Evolutionary conservation across 1,140 invertebrate genomes (phyloP).

Genomic region (Eriosoma lanigerum): DNA sequence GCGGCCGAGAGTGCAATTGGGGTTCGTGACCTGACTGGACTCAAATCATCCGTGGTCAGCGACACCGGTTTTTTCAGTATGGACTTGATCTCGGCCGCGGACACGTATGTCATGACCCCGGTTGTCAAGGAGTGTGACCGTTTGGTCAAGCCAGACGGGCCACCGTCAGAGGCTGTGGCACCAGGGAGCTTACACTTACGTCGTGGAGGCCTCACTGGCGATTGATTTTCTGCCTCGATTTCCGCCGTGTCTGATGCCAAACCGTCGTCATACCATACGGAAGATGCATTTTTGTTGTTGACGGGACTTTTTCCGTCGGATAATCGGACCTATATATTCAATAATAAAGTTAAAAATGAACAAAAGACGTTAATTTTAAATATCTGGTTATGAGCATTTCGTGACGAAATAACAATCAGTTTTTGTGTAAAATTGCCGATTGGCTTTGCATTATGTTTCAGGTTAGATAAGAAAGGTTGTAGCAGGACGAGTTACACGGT

Average conservation of each 20-base stretch:
- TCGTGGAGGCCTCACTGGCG: slow-evolving; percentile 33
- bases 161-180: too few relatives aligned
- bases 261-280: slow-evolving; percentile 37
- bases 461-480: too few relatives aligned
- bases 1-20: not conserved
- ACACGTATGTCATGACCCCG: slow-evolving; percentile 17
- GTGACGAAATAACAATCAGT: too few relatives aligned
- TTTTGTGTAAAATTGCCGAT: too few relatives aligned
- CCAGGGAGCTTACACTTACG: not conserved
- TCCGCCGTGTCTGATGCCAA: not conserved
- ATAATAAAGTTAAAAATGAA: too few relatives aligned
- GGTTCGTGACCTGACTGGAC: slow-evolving; percentile 12
- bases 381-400: too few relatives aligned
- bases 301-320: slow-evolving; percentile 56
- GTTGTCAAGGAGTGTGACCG: slow-evolving; percentile 52
- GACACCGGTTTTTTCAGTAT: slow-evolving; percentile 68
- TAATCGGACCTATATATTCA: slow-evolving; percentile 29
- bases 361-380: not conserved
- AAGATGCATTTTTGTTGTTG: slow-evolving; percentile 56
- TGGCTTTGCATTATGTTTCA: too few relatives aligned
- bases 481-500: too few relatives aligned
- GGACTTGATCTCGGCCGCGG: slow-evolving; percentile 61
- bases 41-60: slow-evolving; percentile 40
- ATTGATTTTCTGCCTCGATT: not conserved
- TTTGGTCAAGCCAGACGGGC: not conserved